Base-by-base conservation (phyloP, 2,797 vertebrate genomes). In the Adelosebastes latens region DNA sequence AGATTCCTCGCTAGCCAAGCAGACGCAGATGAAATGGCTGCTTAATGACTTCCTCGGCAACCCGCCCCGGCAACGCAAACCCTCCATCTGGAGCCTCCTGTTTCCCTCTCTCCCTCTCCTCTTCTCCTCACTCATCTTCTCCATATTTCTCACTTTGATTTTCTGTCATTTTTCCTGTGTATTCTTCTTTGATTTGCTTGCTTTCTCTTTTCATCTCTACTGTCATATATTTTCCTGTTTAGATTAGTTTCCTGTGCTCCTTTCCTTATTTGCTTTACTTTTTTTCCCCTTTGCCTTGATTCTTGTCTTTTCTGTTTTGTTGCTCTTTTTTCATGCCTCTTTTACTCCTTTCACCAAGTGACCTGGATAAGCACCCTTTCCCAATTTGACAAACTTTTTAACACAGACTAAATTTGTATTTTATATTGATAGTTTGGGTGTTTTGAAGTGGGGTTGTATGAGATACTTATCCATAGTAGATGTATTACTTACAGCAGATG, bases 31-130 rank as follows among this genome's bases (percentile, higher is more conserved):
- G 93, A 94, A 94, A 94, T 94, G 94, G 93, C 91, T 92, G 93
- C 93, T 94, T 94, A 94, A 94, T 94, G 94, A 94, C 94, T 94
- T 94, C 93, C 93, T 93, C 93, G 84, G 93, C 93, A 94, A 93
- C 88, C 88, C 75, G 82, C 91, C 93, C 88, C 90, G 34, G 92
- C 92, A 93, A 93, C 82, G 84, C 91, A 92, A 92, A 87, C 88
- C 92, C 84, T 92, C 93, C 94, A 94, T 95, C 93, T 95, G 93
- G 92, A 93, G 93, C 87, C 88, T 93, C 93, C 90, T 89, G 87
- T 82, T 88, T 69, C 83, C 39, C 82, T 69, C 84, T 75, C 78
- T 64, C 83, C 22, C 61, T 20, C 72, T 52, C 70, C 18, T 59
- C 77, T 55, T 24, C 8, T 71, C 58, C 72, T 70, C 42, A 62